These are phyloP conservation scores for Dysmachus trigonus DNA, from an alignment of 2,888 invertebrate species.

Conservation along the genomic window DNA sequence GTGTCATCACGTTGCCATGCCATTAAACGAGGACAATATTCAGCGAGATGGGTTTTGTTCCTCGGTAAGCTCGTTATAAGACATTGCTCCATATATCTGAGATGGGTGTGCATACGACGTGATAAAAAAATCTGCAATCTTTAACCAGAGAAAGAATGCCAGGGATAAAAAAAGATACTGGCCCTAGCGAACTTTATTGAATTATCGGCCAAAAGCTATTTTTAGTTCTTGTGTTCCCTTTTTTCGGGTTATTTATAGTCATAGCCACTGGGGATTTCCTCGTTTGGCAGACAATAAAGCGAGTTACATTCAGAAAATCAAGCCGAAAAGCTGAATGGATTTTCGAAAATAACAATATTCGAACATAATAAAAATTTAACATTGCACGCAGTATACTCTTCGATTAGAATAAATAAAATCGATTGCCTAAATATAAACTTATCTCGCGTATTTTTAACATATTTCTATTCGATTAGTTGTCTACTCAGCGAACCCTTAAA, in stretches of 20 bases:
- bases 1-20: not conserved
- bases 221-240: not conserved
- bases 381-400: not conserved
- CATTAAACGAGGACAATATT: conserved; percentile 18
- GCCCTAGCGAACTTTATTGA: not conserved
- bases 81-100: not conserved
- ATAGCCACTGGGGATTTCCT: not conserved
- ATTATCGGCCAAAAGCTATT: not conserved
- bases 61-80: not conserved
- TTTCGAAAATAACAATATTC: not conserved
- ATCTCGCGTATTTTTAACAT: not conserved
- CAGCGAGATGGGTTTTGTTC: not conserved
- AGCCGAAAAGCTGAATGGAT: not conserved
- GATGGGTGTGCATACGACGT: not conserved
- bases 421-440: not conserved
- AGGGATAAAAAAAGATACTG: not conserved
- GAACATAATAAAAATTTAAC: not conserved
- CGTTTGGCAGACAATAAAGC: not conserved
- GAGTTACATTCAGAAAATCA: not conserved
- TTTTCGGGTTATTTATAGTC: not conserved
- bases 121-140: not conserved
- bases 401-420: not conserved
- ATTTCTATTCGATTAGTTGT: not conserved
- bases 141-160: not conserved
- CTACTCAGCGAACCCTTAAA: not conserved